A percentile compares a stretch with the other conserved stretches of the same genome.
Conservation (phyloP, 2,797 vertebrate genomes). For the Coilia nasus region DNA sequence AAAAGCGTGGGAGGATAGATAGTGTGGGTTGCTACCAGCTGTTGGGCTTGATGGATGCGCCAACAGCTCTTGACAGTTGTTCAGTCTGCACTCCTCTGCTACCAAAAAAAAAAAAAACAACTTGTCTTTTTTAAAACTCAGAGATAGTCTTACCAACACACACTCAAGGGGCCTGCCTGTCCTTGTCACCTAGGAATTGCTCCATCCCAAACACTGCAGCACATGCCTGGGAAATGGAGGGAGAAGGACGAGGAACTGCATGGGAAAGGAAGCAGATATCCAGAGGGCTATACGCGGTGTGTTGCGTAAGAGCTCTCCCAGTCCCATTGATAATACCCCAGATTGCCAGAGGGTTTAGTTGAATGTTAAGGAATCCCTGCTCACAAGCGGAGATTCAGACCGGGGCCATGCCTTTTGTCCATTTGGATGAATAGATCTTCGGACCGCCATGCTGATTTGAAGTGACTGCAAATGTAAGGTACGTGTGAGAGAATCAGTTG, state of each 20-base stretch:
- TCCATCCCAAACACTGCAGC: background rate
- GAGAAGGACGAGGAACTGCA: slow-evolving; percentile 59
- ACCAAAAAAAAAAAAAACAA: too few relatives aligned
- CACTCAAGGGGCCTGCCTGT: slow-evolving; percentile 25
- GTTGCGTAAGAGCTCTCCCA: slow-evolving; percentile 67
- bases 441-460: background rate
- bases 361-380: slow-evolving; percentile 26
- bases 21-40: background rate
- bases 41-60: background rate
- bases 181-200: slow-evolving; percentile 36
- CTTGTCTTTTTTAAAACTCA: background rate
- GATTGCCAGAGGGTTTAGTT: slow-evolving; percentile 51
- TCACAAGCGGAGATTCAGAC: slow-evolving; percentile 9
- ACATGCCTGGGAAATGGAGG: slow-evolving; percentile 38
- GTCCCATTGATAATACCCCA: slow-evolving; percentile 58
- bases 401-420: background rate
- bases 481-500: background rate
- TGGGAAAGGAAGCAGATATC: slow-evolving; percentile 78
- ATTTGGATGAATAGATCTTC: background rate
- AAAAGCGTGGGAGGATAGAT: background rate
- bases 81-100: background rate
- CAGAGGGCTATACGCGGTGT: slow-evolving; percentile 45
- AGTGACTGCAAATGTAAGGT: background rate
- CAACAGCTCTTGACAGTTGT: slow-evolving; percentile 11
- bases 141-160: background rate